Base-by-base conservation (phyloP, 2,888 invertebrate genomes). In the Cryptocheilus praepositus region DNA sequence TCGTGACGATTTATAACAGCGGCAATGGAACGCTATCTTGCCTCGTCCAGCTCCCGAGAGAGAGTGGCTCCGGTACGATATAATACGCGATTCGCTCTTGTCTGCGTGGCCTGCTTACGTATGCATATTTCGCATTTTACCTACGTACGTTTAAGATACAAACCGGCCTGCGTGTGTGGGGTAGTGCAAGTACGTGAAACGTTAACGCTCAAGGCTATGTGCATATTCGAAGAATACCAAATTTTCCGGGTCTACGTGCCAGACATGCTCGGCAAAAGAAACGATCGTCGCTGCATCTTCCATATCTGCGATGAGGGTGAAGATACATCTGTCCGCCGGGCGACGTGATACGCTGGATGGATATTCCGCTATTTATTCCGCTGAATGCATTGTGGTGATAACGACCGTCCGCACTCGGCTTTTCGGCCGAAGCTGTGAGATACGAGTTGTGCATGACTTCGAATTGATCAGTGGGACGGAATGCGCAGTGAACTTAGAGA, bases 1-100 rank as follows among this genome's bases (percentile, higher is more conserved):
- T 67, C 71, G 67, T 55, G 62, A 53, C 72, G 69, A 76, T 76
- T 76, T 76, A 71, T 74, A 76, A 76, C 71, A 49, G 57, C 58
- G 61, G 66, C 68, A 64, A 46, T 63, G 52, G 15, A 28, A 15
- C 54, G 73, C 65, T 76, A 77, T 77, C 73, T 77, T 44, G 51
- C 58, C 13, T 21, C 16, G 76, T 69, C 76, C 76, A 76, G 70
- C 56, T 66, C 66, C 46, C 58, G 25, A 45, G 57, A 58, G 64
- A 64, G 54, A 53, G 70, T 54, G 55, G 55, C 56, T 19, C 21
- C 56, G 19, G 2, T 16, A 4, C 43, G 52, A 61, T 44, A 61
- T 52, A 51, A 52, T 22, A 28, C 54, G 21, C 44, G n/a, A 15
- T 52, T 36, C 22, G 43, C 44, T 8, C 7, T 4, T 53, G 22